phyloP scores from a whole-genome alignment of 2,113 vertebrate species.

The Platysternon megacephalum region DNA sequence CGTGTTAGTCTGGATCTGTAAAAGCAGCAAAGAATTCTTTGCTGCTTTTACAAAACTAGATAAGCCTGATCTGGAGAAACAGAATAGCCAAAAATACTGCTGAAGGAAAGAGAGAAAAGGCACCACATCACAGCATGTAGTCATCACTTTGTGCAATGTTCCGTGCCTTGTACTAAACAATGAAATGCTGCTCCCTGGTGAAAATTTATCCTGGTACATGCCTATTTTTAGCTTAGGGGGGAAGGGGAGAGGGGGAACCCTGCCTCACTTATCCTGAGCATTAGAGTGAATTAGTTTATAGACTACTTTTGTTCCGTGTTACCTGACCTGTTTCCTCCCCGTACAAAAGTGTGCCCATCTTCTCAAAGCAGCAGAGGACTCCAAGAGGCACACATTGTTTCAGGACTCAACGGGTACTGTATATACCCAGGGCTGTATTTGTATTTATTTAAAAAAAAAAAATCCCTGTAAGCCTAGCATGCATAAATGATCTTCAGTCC shows the following conservation, averaged over 20 bases:
- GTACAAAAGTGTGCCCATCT: conserved; percentile 5
- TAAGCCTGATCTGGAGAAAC: conserved; percentile 17
- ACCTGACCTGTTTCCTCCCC: conserved; percentile 6
- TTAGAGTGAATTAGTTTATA: conserved; percentile 30
- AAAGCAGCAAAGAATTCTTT: too few species aligned
- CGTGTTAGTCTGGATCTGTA: too few species aligned
- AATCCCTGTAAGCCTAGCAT: background rate
- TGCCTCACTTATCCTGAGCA: background rate
- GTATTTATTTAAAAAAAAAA: background rate
- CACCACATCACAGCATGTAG: conserved; percentile 12
- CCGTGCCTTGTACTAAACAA: conserved; percentile 34
- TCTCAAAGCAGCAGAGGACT: conserved; percentile 20
- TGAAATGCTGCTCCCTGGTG: conserved; percentile 29
- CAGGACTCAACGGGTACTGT: background rate
- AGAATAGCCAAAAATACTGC: conserved; percentile 36
- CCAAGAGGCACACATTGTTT: background rate
- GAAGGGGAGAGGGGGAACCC: background rate
- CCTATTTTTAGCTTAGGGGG: conserved; percentile 16
- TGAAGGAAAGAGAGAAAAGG: conserved; percentile 36
- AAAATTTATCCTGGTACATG: conserved; percentile 17
- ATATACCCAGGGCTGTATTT: background rate
- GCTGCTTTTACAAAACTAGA: background rate
- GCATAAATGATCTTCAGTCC: background rate
- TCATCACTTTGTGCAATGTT: conserved; percentile 54
- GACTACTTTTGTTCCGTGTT: conserved; percentile 11